Base-by-base conservation (phyloP, 2,113 vertebrate genomes). In the Gymnarchus niloticus region DNA sequence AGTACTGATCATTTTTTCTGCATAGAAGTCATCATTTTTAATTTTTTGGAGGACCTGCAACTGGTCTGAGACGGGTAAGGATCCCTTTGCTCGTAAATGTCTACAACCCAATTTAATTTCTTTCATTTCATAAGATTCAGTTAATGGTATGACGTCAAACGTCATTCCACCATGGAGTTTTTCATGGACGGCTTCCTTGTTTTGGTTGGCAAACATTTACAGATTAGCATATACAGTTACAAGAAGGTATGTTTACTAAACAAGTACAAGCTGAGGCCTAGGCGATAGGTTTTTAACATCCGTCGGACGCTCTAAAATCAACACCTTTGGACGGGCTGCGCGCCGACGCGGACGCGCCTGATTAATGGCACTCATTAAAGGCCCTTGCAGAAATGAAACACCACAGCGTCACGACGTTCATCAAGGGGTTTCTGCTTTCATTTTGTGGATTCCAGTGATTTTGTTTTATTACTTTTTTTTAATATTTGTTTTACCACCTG, bases 311-410 rank as follows among this genome's bases (percentile, higher is more conserved):
- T 25, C 7, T 81, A 49, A 81, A n/a, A 51, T 1, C n/a, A n/a
- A 48, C 78, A 12, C 23, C 23, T 52, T 52, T 52, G 80, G 49
- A 54, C 80, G 17, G 37, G 41, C 17, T 44, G 73, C 3, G 73
- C 37, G 73, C 23, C 73, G 12, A 44, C 12, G 73, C 28, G 28
- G 73, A 44, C 17, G 80, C 49, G 49, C 49, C 44, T 81, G 80
- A 81, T 81, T 81, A 81, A 81, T 52, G 80, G 49, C 80, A 10
- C 49, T 81, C 80, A 81, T 81, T 81, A 81, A 54, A 3, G 49
- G 80, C 49, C n/a, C 23, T 14, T 21, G 80, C 52, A 5, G 80
- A 33, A 1, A 54, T 81, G 49, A 81, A 81, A 81, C 23, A 7
- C 80, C 49, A 14, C 46, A 28, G 80, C 51, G 80, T 25, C 80